Evolutionary conservation across 2,797 vertebrate genomes (phyloP).

Genomic region (Petrocephalus sullivani): DNA sequence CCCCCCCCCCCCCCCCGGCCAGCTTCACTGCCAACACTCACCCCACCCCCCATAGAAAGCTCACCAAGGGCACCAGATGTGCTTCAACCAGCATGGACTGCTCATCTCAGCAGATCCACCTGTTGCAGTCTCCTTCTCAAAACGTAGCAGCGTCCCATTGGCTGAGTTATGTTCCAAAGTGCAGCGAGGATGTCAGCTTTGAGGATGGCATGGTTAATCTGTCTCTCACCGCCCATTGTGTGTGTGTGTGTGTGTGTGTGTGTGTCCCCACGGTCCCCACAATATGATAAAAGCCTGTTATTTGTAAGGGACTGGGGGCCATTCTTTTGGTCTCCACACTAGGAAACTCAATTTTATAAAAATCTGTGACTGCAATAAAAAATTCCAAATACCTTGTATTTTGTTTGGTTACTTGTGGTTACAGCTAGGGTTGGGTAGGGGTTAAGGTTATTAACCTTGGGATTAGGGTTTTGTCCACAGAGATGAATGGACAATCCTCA

Average conservation of each 20-base stretch:
- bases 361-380: no score
- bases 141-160: not conserved
- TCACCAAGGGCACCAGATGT: not conserved
- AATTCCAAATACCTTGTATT: no score
- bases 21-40: no score
- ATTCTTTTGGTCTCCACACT: no score
- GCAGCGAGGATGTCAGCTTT: not conserved
- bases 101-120: not conserved
- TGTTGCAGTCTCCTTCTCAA: not conserved
- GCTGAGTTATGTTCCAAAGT: not conserved
- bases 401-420: no score
- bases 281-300: no score
- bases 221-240: not conserved
- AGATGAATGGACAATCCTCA: no score
- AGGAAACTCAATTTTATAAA: no score
- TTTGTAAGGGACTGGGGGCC: no score
- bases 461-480: no score
- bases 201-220: not conserved
- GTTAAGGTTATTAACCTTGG: no score
- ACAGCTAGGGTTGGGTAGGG: no score
- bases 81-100: not conserved
- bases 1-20: not conserved
- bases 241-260: not conserved
- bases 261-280: not conserved
- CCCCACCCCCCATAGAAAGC: not conserved